phyloP scores from a whole-genome alignment of 2,888 invertebrate genomes.

The Resseliella maxima region DNA sequence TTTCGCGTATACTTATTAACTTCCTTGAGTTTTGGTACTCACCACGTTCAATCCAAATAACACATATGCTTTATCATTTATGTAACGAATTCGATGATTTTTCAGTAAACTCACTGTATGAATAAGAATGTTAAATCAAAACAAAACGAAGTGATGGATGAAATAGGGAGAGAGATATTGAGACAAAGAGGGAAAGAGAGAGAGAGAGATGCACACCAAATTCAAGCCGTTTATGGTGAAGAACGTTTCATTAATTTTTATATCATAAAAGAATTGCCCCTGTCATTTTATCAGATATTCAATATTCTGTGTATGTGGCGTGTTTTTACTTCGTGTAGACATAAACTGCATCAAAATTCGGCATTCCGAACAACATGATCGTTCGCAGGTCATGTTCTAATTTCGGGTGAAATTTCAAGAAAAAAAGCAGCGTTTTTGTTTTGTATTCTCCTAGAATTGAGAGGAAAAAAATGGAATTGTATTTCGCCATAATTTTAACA shows the following conservation, averaged over 20 bases:
- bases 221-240: not conserved
- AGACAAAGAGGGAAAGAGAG: too few species aligned
- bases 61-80: not conserved
- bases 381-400: not conserved
- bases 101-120: not conserved
- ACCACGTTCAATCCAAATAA: conserved; percentile 12
- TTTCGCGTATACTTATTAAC: not conserved
- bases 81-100: conserved; percentile 5
- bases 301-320: not conserved
- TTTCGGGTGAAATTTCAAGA: conserved; percentile 8
- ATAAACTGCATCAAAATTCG: not conserved
- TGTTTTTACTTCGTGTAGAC: not conserved
- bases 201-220: not conserved
- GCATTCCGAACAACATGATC: conserved; percentile 7
- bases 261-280: conserved; percentile 51
- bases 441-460: not conserved
- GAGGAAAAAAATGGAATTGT: not conserved
- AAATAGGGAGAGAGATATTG: too few species aligned
- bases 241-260: conserved; percentile 51
- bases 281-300: conserved; percentile 26
- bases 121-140: not conserved
- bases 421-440: not conserved
- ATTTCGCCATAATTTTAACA: conserved; percentile 41
- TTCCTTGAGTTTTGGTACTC: not conserved
- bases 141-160: not conserved